A percentile compares a stretch with the other conserved stretches of the same genome.
Conservation (phyloP, 2,113 vertebrate genomes). For the Podilymbus podiceps region DNA sequence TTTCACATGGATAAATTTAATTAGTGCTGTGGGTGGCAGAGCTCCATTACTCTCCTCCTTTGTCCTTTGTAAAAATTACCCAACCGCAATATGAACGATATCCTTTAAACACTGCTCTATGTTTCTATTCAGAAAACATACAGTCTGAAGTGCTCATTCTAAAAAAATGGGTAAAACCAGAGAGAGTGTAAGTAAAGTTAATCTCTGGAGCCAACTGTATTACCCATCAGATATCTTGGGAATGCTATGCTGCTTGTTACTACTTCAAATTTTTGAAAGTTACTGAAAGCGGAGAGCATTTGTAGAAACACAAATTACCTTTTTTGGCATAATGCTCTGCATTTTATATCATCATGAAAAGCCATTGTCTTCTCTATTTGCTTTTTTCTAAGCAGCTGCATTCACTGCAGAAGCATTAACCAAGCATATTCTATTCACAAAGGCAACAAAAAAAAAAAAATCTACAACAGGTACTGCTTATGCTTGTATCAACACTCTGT, state of each 20-base stretch:
- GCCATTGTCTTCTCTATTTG: not conserved
- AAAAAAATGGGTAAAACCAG: not conserved
- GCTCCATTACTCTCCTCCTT: not conserved
- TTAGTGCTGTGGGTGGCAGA: conserved; percentile 32
- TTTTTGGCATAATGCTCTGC: not conserved
- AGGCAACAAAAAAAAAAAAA: not conserved
- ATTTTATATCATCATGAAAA: not conserved
- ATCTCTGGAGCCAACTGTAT: not conserved
- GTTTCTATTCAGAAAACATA: not conserved
- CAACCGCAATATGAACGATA: not conserved
- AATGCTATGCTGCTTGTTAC: not conserved
- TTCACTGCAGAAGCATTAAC: not conserved
- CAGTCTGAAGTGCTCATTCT: not conserved
- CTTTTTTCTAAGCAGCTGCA: not conserved
- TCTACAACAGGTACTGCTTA: not conserved
- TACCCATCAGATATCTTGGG: not conserved
- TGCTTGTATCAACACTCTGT: fast-evolving
- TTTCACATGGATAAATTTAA: conserved; percentile 63
- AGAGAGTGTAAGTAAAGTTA: not conserved
- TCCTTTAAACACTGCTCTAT: not conserved
- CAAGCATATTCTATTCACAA: not conserved
- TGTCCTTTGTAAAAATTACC: not conserved
- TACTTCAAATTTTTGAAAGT: not conserved
- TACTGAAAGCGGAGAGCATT: not conserved
- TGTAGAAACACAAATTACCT: not conserved